Evolutionary conservation across 1,140 invertebrate genomes (phyloP), one percentile per base, ranked within the genome.

Genomic region (Aphis craccivora): DNA sequence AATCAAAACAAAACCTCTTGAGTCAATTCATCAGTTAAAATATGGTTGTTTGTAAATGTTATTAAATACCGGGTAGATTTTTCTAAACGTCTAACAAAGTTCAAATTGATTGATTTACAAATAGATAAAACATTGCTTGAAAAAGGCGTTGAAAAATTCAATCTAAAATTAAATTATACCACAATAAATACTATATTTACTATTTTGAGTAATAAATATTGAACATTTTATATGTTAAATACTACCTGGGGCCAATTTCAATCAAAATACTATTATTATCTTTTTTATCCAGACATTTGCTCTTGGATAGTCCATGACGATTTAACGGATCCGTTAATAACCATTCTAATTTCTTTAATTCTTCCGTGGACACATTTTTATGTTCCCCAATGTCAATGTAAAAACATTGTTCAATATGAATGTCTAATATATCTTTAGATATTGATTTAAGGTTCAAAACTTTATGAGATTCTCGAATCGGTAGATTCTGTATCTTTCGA

Each of bases 101-200:
- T 95, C 14, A 99, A 95, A 18, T 97, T 97, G 90, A 99, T 96
- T 94, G 98, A 97, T 94, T 97, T 96, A 95, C 98, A 99, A 94
- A 99, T 99, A 51, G 98, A 98, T 8, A 99, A 98, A 90, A 98
- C 98, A 96, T 99, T 99, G 94, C 98, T 99, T 2, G 98, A 99
- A 95, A 98, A 98, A 1, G 98, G 97, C 76, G 98, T 99, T 22
- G 98, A 99, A 95, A 99, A 99, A 95, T 98, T 99, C 94, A 99
- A 96, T 95, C 98, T 98, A 96, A 95, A 93, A 93, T 94, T 94
- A 93, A 94, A 94, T 86, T 2, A 94, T 53, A 23, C 22, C 8
- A 23, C 20, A 43, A 94, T 23, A 18, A 43, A 53, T 23, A 92
- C 6, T 60, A 5, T 81, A 40, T 86, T 45, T 23, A 92, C 6